phyloP scores from a whole-genome alignment of 2,113 vertebrate species.

The Xerus inauris region DNA sequence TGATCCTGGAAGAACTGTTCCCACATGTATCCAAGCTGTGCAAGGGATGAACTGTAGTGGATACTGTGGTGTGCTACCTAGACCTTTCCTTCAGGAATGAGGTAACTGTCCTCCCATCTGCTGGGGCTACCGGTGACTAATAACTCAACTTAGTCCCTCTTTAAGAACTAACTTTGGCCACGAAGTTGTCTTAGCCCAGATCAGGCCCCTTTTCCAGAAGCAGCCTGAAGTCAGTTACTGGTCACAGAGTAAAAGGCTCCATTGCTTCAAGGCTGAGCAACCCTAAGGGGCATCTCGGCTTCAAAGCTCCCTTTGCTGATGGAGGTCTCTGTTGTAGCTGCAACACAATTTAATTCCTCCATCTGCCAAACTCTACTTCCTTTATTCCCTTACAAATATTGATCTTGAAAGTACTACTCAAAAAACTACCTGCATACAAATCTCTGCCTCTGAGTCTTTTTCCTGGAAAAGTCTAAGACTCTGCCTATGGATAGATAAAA shows the following conservation, averaged over 20 bases:
- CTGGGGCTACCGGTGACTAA: background rate
- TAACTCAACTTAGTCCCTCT: background rate
- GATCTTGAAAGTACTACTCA: background rate
- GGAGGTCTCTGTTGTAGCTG: background rate
- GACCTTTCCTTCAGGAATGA: background rate
- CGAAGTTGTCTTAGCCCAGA: background rate
- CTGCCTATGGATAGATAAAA: background rate
- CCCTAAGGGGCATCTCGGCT: background rate
- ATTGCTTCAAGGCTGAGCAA: background rate
- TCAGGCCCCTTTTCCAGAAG: background rate
- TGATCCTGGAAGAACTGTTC: background rate
- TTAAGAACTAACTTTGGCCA: background rate
- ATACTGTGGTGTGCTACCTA: too few species aligned
- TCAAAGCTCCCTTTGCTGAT: background rate
- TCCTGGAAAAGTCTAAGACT: background rate
- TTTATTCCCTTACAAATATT: background rate
- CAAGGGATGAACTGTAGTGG: background rate
- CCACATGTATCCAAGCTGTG: background rate
- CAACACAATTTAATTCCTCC: background rate
- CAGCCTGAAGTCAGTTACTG: background rate
- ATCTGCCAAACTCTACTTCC: background rate
- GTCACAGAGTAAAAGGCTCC: background rate
- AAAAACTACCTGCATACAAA: background rate
- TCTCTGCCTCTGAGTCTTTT: background rate
- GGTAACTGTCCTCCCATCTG: background rate